Conservation (phyloP, 2,113 vertebrate genomes). For the Lepidothrix coronata region DNA sequence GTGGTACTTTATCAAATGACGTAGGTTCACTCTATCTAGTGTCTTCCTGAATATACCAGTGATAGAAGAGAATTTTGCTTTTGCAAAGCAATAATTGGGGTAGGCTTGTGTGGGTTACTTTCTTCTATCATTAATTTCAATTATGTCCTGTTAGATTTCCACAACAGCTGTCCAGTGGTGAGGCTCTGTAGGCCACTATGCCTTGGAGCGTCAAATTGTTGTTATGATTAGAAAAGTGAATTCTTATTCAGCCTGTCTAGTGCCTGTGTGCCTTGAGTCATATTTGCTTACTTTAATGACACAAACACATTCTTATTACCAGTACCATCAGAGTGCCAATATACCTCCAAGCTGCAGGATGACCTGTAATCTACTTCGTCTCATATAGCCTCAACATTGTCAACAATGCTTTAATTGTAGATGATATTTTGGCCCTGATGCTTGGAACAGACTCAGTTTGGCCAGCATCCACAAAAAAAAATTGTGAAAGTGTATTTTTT, state of each 20-base stretch:
- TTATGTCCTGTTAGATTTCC: not conserved
- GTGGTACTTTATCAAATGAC: not conserved
- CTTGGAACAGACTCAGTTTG: constrained; percentile 19
- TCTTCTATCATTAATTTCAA: not conserved
- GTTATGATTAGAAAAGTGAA: not conserved
- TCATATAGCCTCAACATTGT: not conserved
- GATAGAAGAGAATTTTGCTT: not conserved
- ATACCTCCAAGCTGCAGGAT: constrained; percentile 19
- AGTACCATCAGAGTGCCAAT: not conserved
- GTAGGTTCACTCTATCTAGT: not conserved
- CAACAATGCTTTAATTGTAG: constrained; percentile 18
- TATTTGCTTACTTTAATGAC: constrained; percentile 22
- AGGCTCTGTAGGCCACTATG: not conserved
- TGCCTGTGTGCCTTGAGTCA: constrained; percentile 5
- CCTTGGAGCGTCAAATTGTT: not conserved
- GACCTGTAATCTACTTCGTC: not conserved
- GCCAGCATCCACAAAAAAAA: not conserved
- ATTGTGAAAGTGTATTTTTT: not conserved
- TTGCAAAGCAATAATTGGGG: not conserved
- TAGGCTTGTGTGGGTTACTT: not conserved
- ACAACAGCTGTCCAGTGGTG: not conserved
- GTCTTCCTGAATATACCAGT: not conserved
- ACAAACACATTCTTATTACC: constrained; percentile 22
- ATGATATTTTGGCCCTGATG: constrained; percentile 18
- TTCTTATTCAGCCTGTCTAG: not conserved